Evolutionary conservation across 2,888 invertebrate genomes (phyloP), one percentile per base, ranked within the genome.

Genomic region (Neoitamus cyanurus): DNA sequence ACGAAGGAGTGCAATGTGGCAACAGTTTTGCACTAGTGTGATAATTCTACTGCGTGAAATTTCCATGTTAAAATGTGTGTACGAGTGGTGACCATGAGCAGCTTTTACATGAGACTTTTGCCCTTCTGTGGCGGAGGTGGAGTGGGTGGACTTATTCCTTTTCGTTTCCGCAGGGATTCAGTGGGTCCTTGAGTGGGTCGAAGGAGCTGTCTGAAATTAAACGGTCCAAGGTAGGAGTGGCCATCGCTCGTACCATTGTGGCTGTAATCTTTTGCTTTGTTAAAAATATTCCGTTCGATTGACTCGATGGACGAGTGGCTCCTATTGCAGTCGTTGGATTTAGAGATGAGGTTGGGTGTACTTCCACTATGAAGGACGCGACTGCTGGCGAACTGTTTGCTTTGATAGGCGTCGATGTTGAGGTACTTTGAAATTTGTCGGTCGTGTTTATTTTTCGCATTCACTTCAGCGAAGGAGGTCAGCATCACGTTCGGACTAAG

Each of bases 181-280:
- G 95, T 95, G 0, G 95, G 95, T 1, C 94, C 93, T 84, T 94
- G 91, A 0, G 94, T 94, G 0, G 94, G 94, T 86, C 94, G 91
- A 2, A 95, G 89, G 13, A 95, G 89, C 87, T 94, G 94, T 75
- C 94, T 92, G 88, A 95, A 95, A 88, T 95, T 93, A 89, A 94
- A 95, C 0, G 94, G 94, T 0, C 95, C 94, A 70, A 93, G 93
- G 9, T 92, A 92, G 87, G 94, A 94, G 77, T 85, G 86, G 36
- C 84, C 84, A 11, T 85, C 87, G n/a, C 87, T 88, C 2, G 86
- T 86, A 34, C 83, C 88, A 36, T 46, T 72, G 20, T 83, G 77
- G 15, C 58, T 83, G 1, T 88, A 89, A 7, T 87, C 36, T 30
- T 73, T 68, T 6, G 31, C 46, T 9, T 48, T 34, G 42, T 36